Evolutionary conservation across 2,888 invertebrate genomes (phyloP).

Genomic region (Phortica magna): DNA sequence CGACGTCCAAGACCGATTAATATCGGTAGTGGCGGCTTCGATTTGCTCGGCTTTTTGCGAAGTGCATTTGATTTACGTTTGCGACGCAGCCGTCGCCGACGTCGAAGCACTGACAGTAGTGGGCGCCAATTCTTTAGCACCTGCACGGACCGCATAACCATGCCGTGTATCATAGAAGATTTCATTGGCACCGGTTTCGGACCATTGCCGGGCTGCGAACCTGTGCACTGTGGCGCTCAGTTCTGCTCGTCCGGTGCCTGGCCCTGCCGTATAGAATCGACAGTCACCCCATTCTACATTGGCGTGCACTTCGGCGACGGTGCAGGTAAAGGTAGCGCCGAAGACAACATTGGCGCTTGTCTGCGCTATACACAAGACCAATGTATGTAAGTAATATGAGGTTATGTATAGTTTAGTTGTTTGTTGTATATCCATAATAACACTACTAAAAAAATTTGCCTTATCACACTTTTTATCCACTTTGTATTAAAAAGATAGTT

Average conservation of each 20-base stretch:
- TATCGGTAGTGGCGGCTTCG: conserved; percentile 65
- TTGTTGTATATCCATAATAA: not conserved
- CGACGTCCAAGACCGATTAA: conserved; percentile 68
- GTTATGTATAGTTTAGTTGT: too few species aligned
- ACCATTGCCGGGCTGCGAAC: conserved; percentile 82
- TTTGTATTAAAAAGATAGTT: conserved; percentile 49
- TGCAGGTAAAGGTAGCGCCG: conserved; percentile 83
- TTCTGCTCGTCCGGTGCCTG: conserved; percentile 81
- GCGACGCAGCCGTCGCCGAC: conserved; percentile 50
- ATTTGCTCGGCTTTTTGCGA: conserved; percentile 74
- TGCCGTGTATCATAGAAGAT: conserved; percentile 91
- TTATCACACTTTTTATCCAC: not conserved
- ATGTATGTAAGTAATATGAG: conserved; percentile 78
- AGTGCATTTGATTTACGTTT: conserved; percentile 68
- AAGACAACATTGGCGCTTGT: conserved; percentile 91
- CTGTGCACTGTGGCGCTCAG: conserved; percentile 87
- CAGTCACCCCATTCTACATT: conserved; percentile 87
- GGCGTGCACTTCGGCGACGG: conserved; percentile 88
- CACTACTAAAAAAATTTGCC: not conserved
- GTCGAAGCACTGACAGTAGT: conserved; percentile 21
- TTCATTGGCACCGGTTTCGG: conserved; percentile 82
- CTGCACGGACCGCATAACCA: conserved; percentile 86
- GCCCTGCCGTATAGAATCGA: conserved; percentile 84
- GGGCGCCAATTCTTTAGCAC: conserved; percentile 70
- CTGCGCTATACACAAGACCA: conserved; percentile 85